Evolutionary conservation across 2,888 invertebrate genomes (phyloP).

Genomic region (Noctua janthe): DNA sequence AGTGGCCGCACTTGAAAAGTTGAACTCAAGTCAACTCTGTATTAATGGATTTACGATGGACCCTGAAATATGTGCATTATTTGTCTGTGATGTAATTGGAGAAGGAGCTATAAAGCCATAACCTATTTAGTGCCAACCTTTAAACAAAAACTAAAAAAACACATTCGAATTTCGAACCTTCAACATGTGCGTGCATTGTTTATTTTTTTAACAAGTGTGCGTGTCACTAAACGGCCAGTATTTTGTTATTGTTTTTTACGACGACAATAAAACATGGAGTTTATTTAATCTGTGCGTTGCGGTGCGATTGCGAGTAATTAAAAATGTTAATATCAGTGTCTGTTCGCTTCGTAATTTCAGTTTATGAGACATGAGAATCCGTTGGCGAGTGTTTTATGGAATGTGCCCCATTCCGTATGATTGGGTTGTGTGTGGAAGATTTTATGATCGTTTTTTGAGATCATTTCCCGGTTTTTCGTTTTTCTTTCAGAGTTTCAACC

Average conservation of each 20-base stretch:
- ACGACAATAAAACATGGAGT: slow-evolving; percentile 76
- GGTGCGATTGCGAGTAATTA: slow-evolving; percentile 70
- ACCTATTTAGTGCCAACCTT: slow-evolving; percentile 47
- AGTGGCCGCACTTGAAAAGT: neutral
- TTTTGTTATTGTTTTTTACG: slow-evolving; percentile 85
- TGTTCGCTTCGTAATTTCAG: slow-evolving; percentile 62
- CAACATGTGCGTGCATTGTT: slow-evolving; percentile 80
- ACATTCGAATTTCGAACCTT: slow-evolving; percentile 54
- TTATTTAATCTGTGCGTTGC: slow-evolving; percentile 71
- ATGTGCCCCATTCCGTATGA: slow-evolving; percentile 48
- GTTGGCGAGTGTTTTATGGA: slow-evolving; percentile 55
- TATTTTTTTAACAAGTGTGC: slow-evolving; percentile 83
- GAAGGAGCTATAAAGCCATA: slow-evolving; percentile 44
- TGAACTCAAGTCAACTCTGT: neutral
- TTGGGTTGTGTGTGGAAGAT: slow-evolving; percentile 23
- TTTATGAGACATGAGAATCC: slow-evolving; percentile 61
- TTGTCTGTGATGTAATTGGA: slow-evolving; percentile 40
- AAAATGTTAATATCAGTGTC: slow-evolving; percentile 68
- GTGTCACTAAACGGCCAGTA: slow-evolving; percentile 81
- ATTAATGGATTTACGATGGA: neutral
- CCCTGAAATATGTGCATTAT: slow-evolving; percentile 2
- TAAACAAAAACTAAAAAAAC: slow-evolving; percentile 42
- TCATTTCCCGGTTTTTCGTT: neutral
- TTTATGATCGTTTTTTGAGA: slow-evolving; percentile 17
- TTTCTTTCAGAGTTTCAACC: neutral